phyloP scores from a whole-genome alignment of 2,113 vertebrate species.

The Cyanoderma ruficeps region DNA sequence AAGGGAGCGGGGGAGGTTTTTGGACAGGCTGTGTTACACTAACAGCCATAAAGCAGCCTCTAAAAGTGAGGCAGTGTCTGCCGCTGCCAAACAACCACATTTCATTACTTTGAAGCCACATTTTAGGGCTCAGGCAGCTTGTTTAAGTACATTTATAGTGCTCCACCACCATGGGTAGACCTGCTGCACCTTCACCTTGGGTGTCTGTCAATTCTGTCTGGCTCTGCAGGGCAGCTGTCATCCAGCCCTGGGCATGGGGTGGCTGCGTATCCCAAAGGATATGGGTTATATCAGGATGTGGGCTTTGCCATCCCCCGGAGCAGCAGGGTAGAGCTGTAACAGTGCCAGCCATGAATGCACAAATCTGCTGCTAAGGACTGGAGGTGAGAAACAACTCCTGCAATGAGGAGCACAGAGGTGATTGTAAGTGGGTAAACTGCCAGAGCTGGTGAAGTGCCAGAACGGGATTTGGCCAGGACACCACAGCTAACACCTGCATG shows the following conservation, averaged over 20 bases:
- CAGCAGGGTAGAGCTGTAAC: neutral
- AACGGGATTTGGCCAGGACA: neutral
- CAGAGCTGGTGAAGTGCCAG: slow-evolving; percentile 1
- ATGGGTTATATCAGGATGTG: too few species aligned
- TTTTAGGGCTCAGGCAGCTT: neutral
- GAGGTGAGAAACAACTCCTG: neutral
- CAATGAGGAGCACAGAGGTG: neutral
- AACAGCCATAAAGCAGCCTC: neutral
- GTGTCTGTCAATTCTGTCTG: neutral
- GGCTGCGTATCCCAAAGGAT: neutral
- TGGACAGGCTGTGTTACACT: neutral
- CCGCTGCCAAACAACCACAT: neutral
- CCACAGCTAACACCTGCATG: neutral
- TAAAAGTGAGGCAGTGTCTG: neutral
- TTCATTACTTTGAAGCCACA: neutral
- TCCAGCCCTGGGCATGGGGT: neutral
- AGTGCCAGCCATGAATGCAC: neutral
- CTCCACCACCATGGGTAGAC: accelerated
- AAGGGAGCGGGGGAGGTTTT: neutral
- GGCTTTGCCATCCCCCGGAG: neutral
- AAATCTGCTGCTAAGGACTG: neutral
- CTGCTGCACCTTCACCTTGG: neutral
- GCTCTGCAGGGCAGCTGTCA: neutral
- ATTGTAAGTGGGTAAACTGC: neutral
- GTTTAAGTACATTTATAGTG: neutral